These are phyloP conservation scores for Percopsis omiscomaycus DNA, from an alignment of 2,797 vertebrate genomes.

Conservation along the genomic window DNA sequence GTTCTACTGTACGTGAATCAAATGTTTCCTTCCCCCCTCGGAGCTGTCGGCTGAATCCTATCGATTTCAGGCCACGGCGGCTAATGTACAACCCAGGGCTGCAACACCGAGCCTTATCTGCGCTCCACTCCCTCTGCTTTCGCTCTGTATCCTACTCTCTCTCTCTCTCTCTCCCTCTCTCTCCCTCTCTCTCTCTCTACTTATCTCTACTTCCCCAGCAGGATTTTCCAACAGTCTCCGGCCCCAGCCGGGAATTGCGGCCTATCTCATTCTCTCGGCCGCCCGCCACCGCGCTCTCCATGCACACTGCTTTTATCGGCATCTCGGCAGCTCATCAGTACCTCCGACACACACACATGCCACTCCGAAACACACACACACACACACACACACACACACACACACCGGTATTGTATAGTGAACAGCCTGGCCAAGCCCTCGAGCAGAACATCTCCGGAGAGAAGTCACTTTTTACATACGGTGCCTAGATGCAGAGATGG, in stretches of 20 bases:
- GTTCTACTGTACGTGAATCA: not conserved
- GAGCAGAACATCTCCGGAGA: constrained; percentile 22
- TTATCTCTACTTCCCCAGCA: constrained; percentile 7
- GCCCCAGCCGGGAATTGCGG: constrained; percentile 34
- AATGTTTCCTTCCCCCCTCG: not conserved
- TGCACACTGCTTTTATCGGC: constrained; percentile 35
- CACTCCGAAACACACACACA: not conserved
- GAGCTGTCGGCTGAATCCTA: not conserved
- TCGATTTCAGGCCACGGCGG: not conserved
- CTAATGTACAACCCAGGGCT: not conserved
- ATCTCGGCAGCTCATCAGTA: constrained; percentile 21
- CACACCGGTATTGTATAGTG: not conserved
- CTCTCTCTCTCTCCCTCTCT: not conserved
- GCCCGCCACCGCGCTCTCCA: constrained; percentile 25
- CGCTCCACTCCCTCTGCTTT: not conserved
- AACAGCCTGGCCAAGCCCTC: not conserved
- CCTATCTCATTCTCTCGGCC: constrained; percentile 17
- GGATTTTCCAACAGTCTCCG: constrained; percentile 1
- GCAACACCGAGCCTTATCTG: not conserved
- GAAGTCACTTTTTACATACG: not conserved
- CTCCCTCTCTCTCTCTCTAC: not conserved
- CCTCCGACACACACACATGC: constrained; percentile 8
- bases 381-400: not conserved
- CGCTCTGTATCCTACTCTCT: not conserved
- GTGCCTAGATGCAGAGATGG: not conserved